Conservation (phyloP, 2,888 invertebrate genomes). For the Tenodera sinensis region DNA sequence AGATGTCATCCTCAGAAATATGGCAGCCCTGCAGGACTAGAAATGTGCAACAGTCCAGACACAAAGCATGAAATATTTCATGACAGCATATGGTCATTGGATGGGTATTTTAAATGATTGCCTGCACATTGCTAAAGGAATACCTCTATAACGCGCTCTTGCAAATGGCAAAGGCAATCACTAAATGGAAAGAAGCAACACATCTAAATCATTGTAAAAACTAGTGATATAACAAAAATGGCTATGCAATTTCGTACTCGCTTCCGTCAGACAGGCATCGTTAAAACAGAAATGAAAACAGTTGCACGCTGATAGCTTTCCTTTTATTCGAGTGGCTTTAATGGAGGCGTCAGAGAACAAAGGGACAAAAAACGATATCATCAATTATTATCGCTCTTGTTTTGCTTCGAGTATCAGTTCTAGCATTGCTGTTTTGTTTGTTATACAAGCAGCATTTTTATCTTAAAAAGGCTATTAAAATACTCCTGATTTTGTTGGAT, state of each 20-base stretch:
- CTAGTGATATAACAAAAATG: not conserved
- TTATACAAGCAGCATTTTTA: not conserved
- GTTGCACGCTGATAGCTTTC: not conserved
- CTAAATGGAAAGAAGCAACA: not conserved
- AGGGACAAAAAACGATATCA: not conserved
- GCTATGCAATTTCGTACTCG: not conserved
- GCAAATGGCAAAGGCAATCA: not conserved
- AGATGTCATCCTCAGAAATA: too few species aligned
- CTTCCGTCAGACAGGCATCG: not conserved
- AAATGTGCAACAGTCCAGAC: not conserved
- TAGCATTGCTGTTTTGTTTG: not conserved
- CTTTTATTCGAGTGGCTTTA: not conserved
- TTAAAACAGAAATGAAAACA: not conserved
- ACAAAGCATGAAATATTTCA: not conserved
- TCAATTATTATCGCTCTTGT: not conserved
- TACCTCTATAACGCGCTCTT: not conserved
- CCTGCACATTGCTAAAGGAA: not conserved
- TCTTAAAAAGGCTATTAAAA: too few species aligned
- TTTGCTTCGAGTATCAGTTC: not conserved
- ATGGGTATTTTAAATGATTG: not conserved
- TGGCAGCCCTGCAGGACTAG: not conserved
- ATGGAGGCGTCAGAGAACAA: not conserved
- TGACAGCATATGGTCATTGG: not conserved
- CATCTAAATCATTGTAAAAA: not conserved
- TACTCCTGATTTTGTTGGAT: too few species aligned